phyloP scores from a whole-genome alignment of 2,113 vertebrate species.

The Toxostoma redivivum region DNA sequence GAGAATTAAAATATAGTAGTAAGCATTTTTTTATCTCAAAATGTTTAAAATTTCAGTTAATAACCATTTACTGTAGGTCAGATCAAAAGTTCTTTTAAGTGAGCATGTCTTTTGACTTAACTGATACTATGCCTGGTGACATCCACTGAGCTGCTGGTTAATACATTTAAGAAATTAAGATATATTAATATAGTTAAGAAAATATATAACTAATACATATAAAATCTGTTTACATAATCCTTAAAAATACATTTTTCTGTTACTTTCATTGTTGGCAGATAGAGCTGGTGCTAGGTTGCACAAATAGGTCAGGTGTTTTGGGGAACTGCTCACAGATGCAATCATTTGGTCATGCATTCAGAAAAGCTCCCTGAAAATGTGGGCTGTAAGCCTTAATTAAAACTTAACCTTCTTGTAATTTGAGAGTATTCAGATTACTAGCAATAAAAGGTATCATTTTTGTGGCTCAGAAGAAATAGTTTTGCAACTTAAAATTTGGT shows the following conservation, averaged over 20 bases:
- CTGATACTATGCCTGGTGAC: not conserved
- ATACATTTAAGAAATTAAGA: too few relatives aligned
- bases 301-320: not conserved
- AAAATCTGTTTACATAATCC: not conserved
- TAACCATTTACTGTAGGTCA: not conserved
- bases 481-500: not conserved
- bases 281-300: not conserved
- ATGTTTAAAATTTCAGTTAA: not conserved
- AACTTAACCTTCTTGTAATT: not conserved
- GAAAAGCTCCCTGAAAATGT: not conserved
- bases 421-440: not conserved
- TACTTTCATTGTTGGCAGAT: not conserved
- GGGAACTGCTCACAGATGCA: not conserved
- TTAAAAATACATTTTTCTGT: not conserved
- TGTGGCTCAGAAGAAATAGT: not conserved
- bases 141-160: not conserved
- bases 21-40: not conserved
- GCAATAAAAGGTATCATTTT: not conserved
- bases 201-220: not conserved
- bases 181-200: not conserved
- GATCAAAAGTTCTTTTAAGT: not conserved
- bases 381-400: not conserved
- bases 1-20: not conserved
- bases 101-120: not conserved
- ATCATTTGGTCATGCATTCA: not conserved